These are phyloP conservation scores for Scatophagus argus DNA, from an alignment of 2,113 vertebrate species.

Conservation along the genomic window DNA sequence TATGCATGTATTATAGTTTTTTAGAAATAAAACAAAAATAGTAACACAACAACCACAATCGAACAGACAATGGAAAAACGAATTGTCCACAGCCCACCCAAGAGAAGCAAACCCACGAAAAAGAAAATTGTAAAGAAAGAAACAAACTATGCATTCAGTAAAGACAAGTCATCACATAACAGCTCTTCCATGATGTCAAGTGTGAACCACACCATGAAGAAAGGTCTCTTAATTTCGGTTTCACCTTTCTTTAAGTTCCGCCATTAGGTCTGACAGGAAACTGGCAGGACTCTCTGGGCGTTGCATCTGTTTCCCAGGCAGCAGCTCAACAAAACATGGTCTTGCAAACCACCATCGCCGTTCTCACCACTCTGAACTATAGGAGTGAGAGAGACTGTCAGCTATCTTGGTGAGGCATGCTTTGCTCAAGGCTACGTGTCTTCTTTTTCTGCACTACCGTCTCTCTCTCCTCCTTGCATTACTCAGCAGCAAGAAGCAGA, in stretches of 20 bases:
- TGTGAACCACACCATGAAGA: conserved; percentile 18
- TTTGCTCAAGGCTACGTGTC: conserved; percentile 70
- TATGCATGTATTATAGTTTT: conserved; percentile 10
- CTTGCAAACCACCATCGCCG: conserved; percentile 50
- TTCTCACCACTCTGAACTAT: conserved; percentile 50
- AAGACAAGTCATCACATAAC: neutral
- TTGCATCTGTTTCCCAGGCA: conserved; percentile 82
- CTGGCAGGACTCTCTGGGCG: conserved; percentile 60
- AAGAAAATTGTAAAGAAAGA: neutral
- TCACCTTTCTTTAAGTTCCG: conserved; percentile 54
- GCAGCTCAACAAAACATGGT: conserved; percentile 81
- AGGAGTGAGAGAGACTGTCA: conserved; percentile 67
- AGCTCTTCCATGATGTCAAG: neutral
- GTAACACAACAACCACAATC: neutral
- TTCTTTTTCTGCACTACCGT: conserved; percentile 36
- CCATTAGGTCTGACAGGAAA: conserved; percentile 66
- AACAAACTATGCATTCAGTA: neutral
- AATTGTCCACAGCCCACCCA: no score
- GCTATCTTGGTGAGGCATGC: conserved; percentile 64
- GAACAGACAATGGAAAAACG: neutral
- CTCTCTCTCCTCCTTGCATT: conserved; percentile 62
- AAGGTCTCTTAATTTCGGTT: conserved; percentile 46
- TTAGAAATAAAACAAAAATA: no score
- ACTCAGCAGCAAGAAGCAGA: conserved; percentile 67
- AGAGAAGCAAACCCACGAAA: neutral